Percentiles rank a stretch among this genome's conserved stretches.
Conservation (phyloP, 2,888 invertebrate genomes). For the Syritta pipiens region DNA sequence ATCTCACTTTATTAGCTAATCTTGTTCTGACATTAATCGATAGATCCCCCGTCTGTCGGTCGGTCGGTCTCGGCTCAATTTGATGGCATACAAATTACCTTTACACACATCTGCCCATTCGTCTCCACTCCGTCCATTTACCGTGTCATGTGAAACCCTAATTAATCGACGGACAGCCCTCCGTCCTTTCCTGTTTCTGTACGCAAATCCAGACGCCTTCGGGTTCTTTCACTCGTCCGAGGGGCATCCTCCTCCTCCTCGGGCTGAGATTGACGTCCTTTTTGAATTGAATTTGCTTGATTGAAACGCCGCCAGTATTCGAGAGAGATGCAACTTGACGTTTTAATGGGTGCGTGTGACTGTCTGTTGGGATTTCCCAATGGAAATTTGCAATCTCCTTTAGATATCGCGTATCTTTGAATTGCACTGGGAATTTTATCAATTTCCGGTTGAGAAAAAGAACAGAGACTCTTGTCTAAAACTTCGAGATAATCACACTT, state of each 20-base stretch:
- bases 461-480: too few relatives aligned
- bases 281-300: constrained; percentile 45
- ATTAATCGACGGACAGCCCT: too few relatives aligned
- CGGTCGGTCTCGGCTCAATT: not conserved
- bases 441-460: too few relatives aligned
- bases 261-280: constrained; percentile 30
- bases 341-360: constrained; percentile 20
- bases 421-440: too few relatives aligned
- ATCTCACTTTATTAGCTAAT: constrained; percentile 37
- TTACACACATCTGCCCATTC: constrained; percentile 19
- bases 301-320: constrained; percentile 15
- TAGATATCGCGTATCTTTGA: not conserved
- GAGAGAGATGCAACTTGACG: constrained; percentile 31
- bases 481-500: too few relatives aligned
- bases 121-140: constrained; percentile 7
- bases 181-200: too few relatives aligned
- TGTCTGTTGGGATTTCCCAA: not conserved
- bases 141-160: constrained; percentile 37
- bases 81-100: constrained; percentile 23
- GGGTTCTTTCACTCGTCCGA: not conserved
- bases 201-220: constrained; percentile 19
- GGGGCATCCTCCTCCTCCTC: too few relatives aligned
- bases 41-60: not conserved
- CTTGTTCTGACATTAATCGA: constrained; percentile 45
- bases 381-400: too few relatives aligned